Percentiles rank a stretch among this genome's conserved stretches.
Conservation (phyloP, 2,888 invertebrate genomes). For the Nycteola revayana region DNA sequence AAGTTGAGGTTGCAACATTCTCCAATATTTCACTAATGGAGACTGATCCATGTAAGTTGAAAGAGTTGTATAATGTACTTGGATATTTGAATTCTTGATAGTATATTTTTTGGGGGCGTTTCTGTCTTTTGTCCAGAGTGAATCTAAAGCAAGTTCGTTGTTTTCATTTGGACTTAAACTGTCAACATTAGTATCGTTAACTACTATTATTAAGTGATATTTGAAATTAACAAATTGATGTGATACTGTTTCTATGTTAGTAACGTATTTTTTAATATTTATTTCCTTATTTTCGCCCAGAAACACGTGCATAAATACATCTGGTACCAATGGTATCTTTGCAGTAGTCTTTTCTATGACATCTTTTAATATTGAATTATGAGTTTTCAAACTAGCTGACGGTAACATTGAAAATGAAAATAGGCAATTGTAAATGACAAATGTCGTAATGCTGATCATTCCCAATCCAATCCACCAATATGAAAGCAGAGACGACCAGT, state of each 20-base stretch:
- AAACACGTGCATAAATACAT: slow-evolving; percentile 63
- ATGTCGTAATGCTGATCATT: slow-evolving; percentile 59
- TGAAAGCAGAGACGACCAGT: slow-evolving; percentile 57
- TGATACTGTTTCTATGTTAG: slow-evolving; percentile 51
- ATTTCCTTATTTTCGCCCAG: slow-evolving; percentile 41
- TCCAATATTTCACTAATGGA: slow-evolving; percentile 58
- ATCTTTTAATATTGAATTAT: slow-evolving; percentile 20
- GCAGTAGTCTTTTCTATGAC: slow-evolving; percentile 10
- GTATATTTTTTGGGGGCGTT: slow-evolving; percentile 18
- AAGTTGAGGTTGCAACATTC: slow-evolving; percentile 47
- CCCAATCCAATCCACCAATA: slow-evolving; percentile 68
- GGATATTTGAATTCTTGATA: slow-evolving; percentile 34
- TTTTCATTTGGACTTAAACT: slow-evolving; percentile 47
- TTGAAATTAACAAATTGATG: slow-evolving; percentile 50
- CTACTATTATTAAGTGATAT: slow-evolving; percentile 54
- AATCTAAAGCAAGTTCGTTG: slow-evolving; percentile 60
- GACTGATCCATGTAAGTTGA: slow-evolving; percentile 56
- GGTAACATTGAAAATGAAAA: slow-evolving; percentile 52
- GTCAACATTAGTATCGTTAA: slow-evolving; percentile 51
- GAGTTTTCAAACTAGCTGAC: slow-evolving; percentile 29
- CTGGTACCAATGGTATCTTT: slow-evolving; percentile 21
- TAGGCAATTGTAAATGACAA: slow-evolving; percentile 62
- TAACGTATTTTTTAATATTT: slow-evolving; percentile 49
- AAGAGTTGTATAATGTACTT: slow-evolving; percentile 48
- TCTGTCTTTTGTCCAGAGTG: slow-evolving; percentile 44